Percentiles rank a stretch among this genome's conserved stretches.
phyloP scores from a whole-genome alignment of 1,140 invertebrate genomes.

The Teleogryllus occipitalis region DNA sequence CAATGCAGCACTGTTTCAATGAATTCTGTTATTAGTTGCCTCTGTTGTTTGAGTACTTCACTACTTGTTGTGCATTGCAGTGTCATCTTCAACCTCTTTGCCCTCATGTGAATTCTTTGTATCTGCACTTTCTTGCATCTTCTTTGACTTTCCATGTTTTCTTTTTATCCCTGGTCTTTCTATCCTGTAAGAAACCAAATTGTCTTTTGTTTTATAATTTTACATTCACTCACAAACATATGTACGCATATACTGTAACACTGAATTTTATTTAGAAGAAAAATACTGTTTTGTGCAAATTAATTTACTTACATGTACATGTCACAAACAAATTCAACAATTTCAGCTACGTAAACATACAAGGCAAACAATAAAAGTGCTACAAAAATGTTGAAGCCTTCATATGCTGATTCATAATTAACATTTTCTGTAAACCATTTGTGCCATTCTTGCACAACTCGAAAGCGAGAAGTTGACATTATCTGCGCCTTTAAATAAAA shows the following conservation, averaged over 20 bases:
- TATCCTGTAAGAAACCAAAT: background rate
- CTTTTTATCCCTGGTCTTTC: background rate
- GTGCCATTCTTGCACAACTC: background rate
- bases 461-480: background rate
- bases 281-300: background rate
- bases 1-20: too few relatives aligned
- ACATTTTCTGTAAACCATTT: background rate
- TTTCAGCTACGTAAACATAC: background rate
- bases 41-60: too few relatives aligned
- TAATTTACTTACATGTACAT: background rate
- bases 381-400: background rate
- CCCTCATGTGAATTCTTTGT: background rate
- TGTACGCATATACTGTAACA: background rate
- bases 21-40: too few relatives aligned
- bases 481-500: background rate
- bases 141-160: background rate
- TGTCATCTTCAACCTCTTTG: background rate
- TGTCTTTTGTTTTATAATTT: background rate
- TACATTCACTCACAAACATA: background rate
- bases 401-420: background rate
- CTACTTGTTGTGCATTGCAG: too few relatives aligned
- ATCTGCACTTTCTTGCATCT: background rate
- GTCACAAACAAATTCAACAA: constrained; percentile 1
- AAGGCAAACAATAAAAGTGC: background rate
- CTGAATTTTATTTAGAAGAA: background rate